Conservation (phyloP, 2,888 invertebrate species). For the Phlogophora meticulosa region DNA sequence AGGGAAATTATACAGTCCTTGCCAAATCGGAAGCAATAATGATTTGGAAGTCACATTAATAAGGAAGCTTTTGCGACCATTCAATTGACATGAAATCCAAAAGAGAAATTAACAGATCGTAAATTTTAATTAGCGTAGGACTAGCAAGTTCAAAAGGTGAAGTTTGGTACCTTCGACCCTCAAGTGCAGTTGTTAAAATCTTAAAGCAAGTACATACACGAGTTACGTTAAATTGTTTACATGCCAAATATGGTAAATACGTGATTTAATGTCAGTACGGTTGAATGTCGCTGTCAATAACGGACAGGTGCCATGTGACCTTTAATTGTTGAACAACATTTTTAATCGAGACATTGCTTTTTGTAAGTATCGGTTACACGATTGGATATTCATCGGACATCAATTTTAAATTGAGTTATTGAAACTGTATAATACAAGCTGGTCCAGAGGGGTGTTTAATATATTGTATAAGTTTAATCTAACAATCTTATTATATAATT, state of each 20-base stretch:
- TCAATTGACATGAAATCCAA: conserved; percentile 11
- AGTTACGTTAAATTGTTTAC: conserved; percentile 29
- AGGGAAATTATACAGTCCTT: background rate
- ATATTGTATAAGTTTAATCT: no score
- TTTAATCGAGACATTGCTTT: conserved; percentile 40
- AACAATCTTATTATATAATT: no score
- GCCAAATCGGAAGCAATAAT: conserved; percentile 8
- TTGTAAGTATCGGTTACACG: conserved; percentile 35
- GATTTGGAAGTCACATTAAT: conserved; percentile 19
- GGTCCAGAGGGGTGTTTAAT: background rate
- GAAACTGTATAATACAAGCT: conserved; percentile 13
- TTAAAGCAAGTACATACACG: conserved; percentile 22
- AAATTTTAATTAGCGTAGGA: conserved; percentile 49
- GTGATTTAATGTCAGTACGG: conserved; percentile 61
- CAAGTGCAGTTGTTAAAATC: conserved; percentile 13
- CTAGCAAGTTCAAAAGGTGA: conserved; percentile 60
- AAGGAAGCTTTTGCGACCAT: conserved; percentile 14
- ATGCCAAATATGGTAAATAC: conserved; percentile 59
- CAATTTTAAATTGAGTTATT: conserved; percentile 37
- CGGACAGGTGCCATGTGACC: conserved; percentile 56
- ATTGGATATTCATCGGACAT: conserved; percentile 26
- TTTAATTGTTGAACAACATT: conserved; percentile 53
- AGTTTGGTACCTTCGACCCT: conserved; percentile 51
- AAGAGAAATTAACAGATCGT: conserved; percentile 38
- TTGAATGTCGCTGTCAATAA: conserved; percentile 61